Conservation (phyloP, 2,888 invertebrate genomes). For the Ferdinandea cuprea region DNA sequence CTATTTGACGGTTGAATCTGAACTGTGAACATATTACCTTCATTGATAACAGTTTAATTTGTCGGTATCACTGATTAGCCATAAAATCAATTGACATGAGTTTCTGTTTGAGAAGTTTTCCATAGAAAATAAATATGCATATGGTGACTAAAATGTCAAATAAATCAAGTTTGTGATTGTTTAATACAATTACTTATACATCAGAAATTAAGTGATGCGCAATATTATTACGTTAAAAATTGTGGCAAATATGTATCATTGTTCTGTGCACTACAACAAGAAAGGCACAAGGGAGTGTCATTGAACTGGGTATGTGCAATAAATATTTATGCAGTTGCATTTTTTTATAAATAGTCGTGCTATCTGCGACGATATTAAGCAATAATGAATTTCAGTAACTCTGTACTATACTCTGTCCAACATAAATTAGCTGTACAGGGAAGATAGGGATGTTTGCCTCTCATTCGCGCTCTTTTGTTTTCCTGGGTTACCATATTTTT, state of each 20-base stretch:
- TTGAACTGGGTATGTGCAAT: slow-evolving; percentile 56
- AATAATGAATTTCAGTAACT: no score
- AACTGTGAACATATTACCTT: slow-evolving; percentile 5
- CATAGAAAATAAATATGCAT: background rate
- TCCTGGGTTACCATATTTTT: no score
- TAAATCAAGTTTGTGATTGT: slow-evolving; percentile 19
- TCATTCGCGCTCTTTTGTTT: no score
- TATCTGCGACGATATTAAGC: background rate
- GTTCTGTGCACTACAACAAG: slow-evolving; percentile 25
- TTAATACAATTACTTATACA: slow-evolving; percentile 41
- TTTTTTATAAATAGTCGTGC: slow-evolving; percentile 41
- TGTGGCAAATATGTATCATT: slow-evolving; percentile 43
- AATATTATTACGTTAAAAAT: slow-evolving; percentile 45
- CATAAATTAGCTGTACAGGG: no score
- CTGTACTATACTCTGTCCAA: no score
- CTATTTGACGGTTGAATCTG: slow-evolving; percentile 28
- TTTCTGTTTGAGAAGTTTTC: slow-evolving; percentile 10
- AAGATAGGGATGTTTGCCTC: no score
- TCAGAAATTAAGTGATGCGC: slow-evolving; percentile 63
- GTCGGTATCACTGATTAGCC: slow-evolving; percentile 38
- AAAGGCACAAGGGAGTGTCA: slow-evolving; percentile 53
- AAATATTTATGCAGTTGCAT: slow-evolving; percentile 9
- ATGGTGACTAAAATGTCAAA: slow-evolving; percentile 26
- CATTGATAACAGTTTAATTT: slow-evolving; percentile 26
- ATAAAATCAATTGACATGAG: slow-evolving; percentile 18